Conservation (phyloP, 2,797 vertebrate genomes). For the Callimico goeldii region DNA sequence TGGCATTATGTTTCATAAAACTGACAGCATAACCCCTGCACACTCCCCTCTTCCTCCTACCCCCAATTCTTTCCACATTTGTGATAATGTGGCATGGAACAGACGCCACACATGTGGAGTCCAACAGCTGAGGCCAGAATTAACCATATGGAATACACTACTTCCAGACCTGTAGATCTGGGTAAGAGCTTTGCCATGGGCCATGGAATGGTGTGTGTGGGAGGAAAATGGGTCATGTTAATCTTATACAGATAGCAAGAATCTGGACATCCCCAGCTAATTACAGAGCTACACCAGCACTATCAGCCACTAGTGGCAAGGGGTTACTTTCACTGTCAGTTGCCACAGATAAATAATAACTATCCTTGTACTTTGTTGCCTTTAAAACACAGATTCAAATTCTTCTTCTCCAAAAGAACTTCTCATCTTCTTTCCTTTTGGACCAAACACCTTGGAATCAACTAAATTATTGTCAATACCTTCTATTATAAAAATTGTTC, state of each 20-base stretch:
- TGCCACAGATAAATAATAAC: neutral
- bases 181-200: neutral
- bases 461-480: neutral
- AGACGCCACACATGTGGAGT: neutral
- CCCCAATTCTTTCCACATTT: neutral
- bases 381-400: neutral
- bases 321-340: neutral
- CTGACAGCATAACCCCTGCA: rapidly evolving
- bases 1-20: neutral
- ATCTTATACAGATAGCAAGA: neutral
- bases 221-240: neutral
- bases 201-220: rapidly evolving
- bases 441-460: neutral
- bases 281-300: neutral
- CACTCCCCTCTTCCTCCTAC: rapidly evolving
- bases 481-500: neutral
- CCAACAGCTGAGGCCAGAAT: neutral
- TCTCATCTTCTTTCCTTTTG: neutral
- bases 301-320: neutral
- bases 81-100: neutral
- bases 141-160: neutral
- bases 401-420: neutral
- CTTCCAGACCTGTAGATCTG: neutral
- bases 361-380: neutral
- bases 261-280: neutral